These are phyloP conservation scores for Catharus bicknelli DNA, from an alignment of 2,113 vertebrate genomes.

Conservation along the genomic window DNA sequence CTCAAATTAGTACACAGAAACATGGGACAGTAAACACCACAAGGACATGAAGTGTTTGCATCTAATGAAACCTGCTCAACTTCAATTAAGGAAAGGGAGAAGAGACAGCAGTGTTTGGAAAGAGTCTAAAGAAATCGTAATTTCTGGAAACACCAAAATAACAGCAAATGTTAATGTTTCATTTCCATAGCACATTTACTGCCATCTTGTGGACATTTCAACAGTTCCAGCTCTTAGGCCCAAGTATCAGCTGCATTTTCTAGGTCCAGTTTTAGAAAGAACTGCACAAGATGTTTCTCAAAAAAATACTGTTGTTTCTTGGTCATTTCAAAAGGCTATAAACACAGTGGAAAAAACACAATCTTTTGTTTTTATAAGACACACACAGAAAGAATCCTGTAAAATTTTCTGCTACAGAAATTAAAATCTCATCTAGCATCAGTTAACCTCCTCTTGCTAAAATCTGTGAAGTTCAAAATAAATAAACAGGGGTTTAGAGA, in stretches of 20 bases:
- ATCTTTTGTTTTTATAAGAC: background rate
- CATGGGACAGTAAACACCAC: background rate
- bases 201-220: conserved; percentile 64
- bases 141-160: background rate
- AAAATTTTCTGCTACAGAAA: background rate
- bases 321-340: background rate
- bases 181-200: conserved; percentile 35
- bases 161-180: background rate
- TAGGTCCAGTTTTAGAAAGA: background rate
- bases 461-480: background rate
- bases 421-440: background rate
- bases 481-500: background rate
- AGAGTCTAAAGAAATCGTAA: background rate
- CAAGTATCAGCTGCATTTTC: background rate
- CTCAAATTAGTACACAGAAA: background rate
- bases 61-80: background rate
- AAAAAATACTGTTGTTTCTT: background rate
- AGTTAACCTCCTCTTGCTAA: no score
- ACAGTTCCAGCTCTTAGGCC: background rate
- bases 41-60: background rate
- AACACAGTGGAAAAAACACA: background rate
- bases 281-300: background rate
- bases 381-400: background rate
- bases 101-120: background rate
- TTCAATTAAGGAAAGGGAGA: background rate